Evolutionary conservation across 2,113 vertebrate genomes (phyloP).

Genomic region (Gymnobelideus leadbeateri): DNA sequence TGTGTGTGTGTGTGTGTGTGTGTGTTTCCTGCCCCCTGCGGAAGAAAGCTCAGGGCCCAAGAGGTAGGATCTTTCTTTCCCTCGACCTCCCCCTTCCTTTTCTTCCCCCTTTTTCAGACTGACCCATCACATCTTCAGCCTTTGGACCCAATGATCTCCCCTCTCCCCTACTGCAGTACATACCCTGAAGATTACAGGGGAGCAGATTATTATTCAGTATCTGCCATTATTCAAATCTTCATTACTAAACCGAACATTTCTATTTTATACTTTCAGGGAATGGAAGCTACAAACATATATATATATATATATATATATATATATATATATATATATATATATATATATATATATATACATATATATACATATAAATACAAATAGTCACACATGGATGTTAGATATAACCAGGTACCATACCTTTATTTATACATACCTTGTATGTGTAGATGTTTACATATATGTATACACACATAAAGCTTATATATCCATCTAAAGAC

Average conservation of each 20-base stretch:
- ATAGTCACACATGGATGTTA: slow-evolving; percentile 33
- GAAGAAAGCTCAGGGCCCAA: slow-evolving; percentile 61
- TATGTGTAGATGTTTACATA: slow-evolving; percentile 41
- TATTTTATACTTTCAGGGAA: slow-evolving; percentile 73
- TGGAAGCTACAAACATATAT: slow-evolving; percentile 65
- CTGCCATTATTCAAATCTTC: slow-evolving; percentile 65
- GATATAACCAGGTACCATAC: slow-evolving; percentile 34
- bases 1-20: slow-evolving; percentile 12
- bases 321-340: slow-evolving; percentile 13
- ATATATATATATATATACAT: too few relatives aligned
- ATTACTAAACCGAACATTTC: slow-evolving; percentile 59
- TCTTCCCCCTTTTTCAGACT: slow-evolving; percentile 40
- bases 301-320: too few relatives aligned
- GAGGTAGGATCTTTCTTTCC: slow-evolving; percentile 43
- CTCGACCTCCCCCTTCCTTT: slow-evolving; percentile 2
- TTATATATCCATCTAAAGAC: slow-evolving; percentile 58
- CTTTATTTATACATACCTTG: slow-evolving; percentile 57
- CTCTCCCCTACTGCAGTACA: slow-evolving; percentile 45
- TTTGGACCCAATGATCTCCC: slow-evolving; percentile 67
- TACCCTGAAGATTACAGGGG: slow-evolving; percentile 66
- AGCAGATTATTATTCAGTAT: slow-evolving; percentile 63
- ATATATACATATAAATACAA: slow-evolving; percentile 51
- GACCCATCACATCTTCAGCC: slow-evolving; percentile 59
- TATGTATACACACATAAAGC: slow-evolving; percentile 40
- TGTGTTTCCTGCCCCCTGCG: slow-evolving; percentile 46